Evolutionary conservation across 2,888 invertebrate species (phyloP).

Genomic region (Dryadula phaetusa): DNA sequence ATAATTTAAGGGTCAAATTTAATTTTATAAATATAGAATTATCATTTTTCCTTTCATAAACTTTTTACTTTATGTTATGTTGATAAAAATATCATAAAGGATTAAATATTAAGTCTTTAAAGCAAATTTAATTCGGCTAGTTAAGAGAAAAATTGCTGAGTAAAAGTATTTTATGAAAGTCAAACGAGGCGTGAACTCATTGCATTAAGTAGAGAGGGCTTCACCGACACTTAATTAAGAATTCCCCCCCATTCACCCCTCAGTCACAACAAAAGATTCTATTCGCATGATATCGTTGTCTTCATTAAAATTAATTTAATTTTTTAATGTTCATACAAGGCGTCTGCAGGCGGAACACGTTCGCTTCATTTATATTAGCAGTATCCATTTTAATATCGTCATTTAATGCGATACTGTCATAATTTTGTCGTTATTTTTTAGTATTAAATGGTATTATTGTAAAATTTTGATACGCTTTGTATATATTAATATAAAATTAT

Average conservation of each 20-base stretch:
- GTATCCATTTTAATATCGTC: constrained; percentile 49
- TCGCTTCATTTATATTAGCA: constrained; percentile 58
- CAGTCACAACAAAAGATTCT: constrained; percentile 79
- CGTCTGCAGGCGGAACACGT: constrained; percentile 57
- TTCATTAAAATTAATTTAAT: constrained; percentile 76
- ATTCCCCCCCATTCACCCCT: constrained; percentile 68
- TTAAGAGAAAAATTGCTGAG: constrained; percentile 76
- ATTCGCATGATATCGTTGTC: constrained; percentile 63
- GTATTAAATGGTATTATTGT: neutral
- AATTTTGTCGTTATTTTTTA: neutral
- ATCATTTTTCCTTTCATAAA: too few species aligned
- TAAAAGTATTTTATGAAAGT: constrained; percentile 81
- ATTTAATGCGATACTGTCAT: neutral
- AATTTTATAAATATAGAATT: too few species aligned
- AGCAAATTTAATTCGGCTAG: constrained; percentile 61
- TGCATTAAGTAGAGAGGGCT: constrained; percentile 81
- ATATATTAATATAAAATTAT: too few species aligned
- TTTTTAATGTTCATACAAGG: constrained; percentile 63
- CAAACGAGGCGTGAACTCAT: constrained; percentile 82
- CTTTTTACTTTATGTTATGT: neutral
- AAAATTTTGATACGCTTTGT: neutral
- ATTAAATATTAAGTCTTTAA: constrained; percentile 23
- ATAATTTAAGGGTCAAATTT: too few species aligned
- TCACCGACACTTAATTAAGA: constrained; percentile 82
- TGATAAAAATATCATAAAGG: constrained; percentile 12